phyloP scores from a whole-genome alignment of 2,888 invertebrate species.

The Danaus chrysippus region DNA sequence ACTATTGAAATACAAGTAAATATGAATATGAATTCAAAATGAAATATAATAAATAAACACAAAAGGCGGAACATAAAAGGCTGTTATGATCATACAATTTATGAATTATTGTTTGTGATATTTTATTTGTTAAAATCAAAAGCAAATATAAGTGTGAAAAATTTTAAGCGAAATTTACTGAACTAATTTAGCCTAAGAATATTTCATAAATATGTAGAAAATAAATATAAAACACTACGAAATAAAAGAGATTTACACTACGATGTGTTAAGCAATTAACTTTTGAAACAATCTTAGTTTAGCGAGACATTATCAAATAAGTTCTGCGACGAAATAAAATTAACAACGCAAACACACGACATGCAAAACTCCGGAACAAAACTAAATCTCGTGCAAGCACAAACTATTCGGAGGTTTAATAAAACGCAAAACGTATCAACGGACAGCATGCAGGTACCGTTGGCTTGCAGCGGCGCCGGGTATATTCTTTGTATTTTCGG shows the following conservation, averaged over 20 bases:
- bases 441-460: constrained; percentile 68
- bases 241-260: too few relatives aligned
- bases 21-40: too few relatives aligned
- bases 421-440: constrained; percentile 51
- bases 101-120: background rate
- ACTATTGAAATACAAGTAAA: too few relatives aligned
- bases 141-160: background rate
- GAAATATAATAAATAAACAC: too few relatives aligned
- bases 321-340: constrained; percentile 50
- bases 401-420: too few relatives aligned
- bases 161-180: too few relatives aligned
- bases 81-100: too few relatives aligned
- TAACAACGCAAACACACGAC: constrained; percentile 60
- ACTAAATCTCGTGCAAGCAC: too few relatives aligned
- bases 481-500: constrained; percentile 88
- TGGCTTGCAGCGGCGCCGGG: constrained; percentile 80
- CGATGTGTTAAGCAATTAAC: too few relatives aligned
- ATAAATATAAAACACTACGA: background rate
- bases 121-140: background rate
- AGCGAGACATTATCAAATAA: constrained; percentile 42
- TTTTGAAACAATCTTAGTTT: constrained; percentile 26
- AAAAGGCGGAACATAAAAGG: too few relatives aligned
- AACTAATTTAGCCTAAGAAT: too few relatives aligned
- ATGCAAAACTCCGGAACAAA: constrained; percentile 55
- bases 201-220: background rate